Evolutionary conservation across 2,797 vertebrate species (phyloP).

Genomic region (Sebastes itinus): DNA sequence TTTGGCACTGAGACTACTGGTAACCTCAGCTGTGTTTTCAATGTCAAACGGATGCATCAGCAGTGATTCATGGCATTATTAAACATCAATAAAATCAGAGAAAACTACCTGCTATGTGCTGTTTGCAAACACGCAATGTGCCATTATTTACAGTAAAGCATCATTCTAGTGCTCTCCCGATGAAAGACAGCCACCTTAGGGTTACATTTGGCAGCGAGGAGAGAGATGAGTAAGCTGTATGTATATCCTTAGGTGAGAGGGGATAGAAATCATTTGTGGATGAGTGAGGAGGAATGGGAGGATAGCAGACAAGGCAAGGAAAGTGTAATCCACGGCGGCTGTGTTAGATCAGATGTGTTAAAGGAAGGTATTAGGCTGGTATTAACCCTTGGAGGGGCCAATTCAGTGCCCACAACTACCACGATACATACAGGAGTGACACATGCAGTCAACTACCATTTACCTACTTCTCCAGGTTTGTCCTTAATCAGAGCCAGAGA

Average conservation of each 20-base stretch:
- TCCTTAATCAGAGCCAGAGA: constrained; percentile 2
- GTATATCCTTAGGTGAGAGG: constrained; percentile 17
- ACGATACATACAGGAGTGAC: neutral
- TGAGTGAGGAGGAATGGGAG: neutral
- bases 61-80: constrained; percentile 52
- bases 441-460: neutral
- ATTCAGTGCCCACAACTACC: neutral
- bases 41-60: constrained; percentile 44
- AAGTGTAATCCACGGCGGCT: neutral
- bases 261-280: neutral
- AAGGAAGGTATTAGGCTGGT: constrained; percentile 13
- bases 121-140: neutral
- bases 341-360: constrained; percentile 28
- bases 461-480: neutral
- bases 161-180: constrained; percentile 19
- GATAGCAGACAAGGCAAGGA: neutral
- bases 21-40: constrained; percentile 47
- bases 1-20: constrained; percentile 42
- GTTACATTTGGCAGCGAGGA: neutral
- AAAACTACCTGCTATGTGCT: constrained; percentile 6
- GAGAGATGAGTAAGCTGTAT: neutral
- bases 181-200: constrained; percentile 22
- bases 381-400: neutral
- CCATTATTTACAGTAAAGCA: constrained; percentile 28
- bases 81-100: constrained; percentile 42